Evolutionary conservation across 2,113 vertebrate species (phyloP).

Genomic region (Psephotus haematonotus): DNA sequence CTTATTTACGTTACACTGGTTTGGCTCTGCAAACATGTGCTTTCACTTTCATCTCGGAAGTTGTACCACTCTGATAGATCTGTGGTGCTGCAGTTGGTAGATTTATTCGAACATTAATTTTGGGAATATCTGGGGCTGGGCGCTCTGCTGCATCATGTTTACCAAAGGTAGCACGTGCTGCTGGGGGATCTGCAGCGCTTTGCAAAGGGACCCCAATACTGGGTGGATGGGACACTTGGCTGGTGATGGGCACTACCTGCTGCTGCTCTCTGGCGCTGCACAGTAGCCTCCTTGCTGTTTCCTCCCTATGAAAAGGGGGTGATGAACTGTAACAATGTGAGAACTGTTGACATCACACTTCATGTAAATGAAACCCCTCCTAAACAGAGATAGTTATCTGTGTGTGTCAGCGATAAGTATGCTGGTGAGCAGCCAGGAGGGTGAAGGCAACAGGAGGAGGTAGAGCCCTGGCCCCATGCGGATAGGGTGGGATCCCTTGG

Average conservation of each 20-base stretch:
- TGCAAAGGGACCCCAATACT: not conserved
- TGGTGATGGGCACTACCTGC: not conserved
- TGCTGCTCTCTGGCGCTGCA: not conserved
- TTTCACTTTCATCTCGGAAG: constrained; percentile 53
- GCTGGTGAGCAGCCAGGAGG: not conserved
- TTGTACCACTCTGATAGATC: not conserved
- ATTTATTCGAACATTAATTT: not conserved
- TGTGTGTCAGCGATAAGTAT: not conserved
- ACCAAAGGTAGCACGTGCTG: not conserved
- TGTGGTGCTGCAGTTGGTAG: not conserved
- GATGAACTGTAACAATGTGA: not conserved
- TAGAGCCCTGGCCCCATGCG: not conserved
- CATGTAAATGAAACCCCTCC: not conserved
- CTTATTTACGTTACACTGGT: not conserved
- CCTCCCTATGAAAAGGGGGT: not conserved
- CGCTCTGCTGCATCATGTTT: not conserved
- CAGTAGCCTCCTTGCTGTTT: not conserved
- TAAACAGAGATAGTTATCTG: not conserved
- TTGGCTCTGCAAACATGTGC: not conserved
- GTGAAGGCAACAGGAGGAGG: not conserved
- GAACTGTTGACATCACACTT: not conserved
- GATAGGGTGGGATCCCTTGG: not conserved
- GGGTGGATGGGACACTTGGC: not conserved
- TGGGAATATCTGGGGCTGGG: not conserved
- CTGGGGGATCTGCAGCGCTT: not conserved